Evolutionary conservation across 2,113 vertebrate genomes (phyloP), one percentile per base, ranked within the genome.

Genomic region (Onychostruthus taczanowskii): DNA sequence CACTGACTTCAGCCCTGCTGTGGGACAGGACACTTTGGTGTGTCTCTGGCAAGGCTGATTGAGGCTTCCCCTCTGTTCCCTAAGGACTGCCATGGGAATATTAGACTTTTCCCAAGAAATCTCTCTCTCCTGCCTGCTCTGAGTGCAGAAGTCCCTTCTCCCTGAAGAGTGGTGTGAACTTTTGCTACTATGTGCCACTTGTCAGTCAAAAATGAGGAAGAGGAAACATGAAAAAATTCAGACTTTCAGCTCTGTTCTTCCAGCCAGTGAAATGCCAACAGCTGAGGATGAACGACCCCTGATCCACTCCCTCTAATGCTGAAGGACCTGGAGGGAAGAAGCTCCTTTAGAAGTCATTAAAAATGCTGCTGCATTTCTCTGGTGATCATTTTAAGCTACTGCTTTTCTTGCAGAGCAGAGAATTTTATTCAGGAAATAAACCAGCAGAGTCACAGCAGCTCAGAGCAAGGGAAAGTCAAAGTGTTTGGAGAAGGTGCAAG

Each of bases 101-200:
- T 59, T 86, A 31, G 22, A 5, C 18, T 39, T 69, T 58, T 27
- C 18, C n/a, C 17, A 49, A 44, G 24, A 75, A 39, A 53, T 50
- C 31, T 7, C 24, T 26, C 75, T 55, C 55, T 41, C 26, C 13
- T 59, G 28, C 35, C 63, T 72, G 13, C 35, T 37, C 5, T 43
- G 41, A 52, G 15, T 8, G 12, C 3, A 35, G 24, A 23, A 88
- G 9, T 84, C 15, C 19, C 28, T 79, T 52, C 33, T 80, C 16
- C 69, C 59, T 31, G 43, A 17, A 19, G 27, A 82, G 18, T 6
- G 28, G 7, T 20, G 44, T 1, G 14, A 82, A n/a, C 16, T 11
- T 85, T 33, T 69, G 21, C 16, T 30, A 33, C 9, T 20, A 5
- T 0, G 0, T 58, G 43, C 39, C 35, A 7, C 21, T 73, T 41